phyloP scores from a whole-genome alignment of 2,888 invertebrate species.

The Ormyrus rosae region DNA sequence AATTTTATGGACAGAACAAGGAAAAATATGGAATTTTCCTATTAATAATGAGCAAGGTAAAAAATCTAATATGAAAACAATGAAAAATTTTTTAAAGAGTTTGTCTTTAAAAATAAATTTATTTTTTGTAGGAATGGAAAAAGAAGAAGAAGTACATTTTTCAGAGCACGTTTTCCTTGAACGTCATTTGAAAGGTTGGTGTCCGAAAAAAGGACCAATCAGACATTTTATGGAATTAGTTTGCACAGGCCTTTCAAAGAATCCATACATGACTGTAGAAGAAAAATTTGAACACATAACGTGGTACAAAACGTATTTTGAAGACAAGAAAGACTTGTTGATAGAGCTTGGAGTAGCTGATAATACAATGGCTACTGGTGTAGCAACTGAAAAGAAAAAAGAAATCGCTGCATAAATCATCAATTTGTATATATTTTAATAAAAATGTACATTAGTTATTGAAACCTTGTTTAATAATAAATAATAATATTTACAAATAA shows the following conservation, averaged over 20 bases:
- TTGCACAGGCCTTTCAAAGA: conserved; percentile 94
- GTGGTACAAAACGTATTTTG: conserved; percentile 95
- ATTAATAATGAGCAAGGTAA: conserved; percentile 97
- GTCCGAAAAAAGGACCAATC: conserved; percentile 92
- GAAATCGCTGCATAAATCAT: conserved; percentile 34
- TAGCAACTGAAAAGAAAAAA: conserved; percentile 3
- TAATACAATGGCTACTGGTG: not conserved
- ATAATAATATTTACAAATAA: conserved; percentile 19
- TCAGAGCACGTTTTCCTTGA: conserved; percentile 97
- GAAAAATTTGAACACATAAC: conserved; percentile 93
- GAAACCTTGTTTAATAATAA: conserved; percentile 28
- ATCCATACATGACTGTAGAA: conserved; percentile 90
- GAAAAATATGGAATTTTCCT: conserved; percentile 97
- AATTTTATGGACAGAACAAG: conserved; percentile 94
- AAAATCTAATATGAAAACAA: not conserved
- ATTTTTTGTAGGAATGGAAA: conserved; percentile 79
- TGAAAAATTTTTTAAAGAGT: not conserved
- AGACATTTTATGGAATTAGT: conserved; percentile 99
- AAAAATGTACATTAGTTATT: conserved; percentile 32
- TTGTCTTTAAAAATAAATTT: not conserved
- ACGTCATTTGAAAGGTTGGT: conserved; percentile 89
- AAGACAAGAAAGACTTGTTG: conserved; percentile 85
- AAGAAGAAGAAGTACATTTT: conserved; percentile 85
- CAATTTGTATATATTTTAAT: not conserved
- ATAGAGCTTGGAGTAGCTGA: conserved; percentile 80